phyloP scores from a whole-genome alignment of 2,888 invertebrate species.

The Folsomia candida region DNA sequence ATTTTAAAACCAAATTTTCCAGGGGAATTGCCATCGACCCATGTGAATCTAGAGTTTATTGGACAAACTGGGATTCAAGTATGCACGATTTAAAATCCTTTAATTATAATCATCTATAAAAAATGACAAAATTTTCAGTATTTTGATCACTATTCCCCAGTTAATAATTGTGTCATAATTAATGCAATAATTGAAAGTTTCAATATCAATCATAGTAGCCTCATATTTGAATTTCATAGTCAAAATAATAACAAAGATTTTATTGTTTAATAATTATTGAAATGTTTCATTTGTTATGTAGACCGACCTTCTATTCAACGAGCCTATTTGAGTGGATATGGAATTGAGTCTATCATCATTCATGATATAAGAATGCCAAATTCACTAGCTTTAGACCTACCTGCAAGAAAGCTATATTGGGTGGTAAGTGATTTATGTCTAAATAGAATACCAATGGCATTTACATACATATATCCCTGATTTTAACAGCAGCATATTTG shows the following conservation, averaged over 20 bases:
- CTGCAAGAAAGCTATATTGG: constrained; percentile 76
- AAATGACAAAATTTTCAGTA: no score
- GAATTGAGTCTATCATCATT: constrained; percentile 68
- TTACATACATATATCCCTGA: no score
- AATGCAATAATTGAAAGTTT: no score
- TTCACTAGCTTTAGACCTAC: constrained; percentile 74
- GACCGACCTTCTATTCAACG: constrained; percentile 87
- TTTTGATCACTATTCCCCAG: no score
- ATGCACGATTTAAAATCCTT: constrained; percentile 20
- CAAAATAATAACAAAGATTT: no score
- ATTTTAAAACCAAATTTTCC: no score
- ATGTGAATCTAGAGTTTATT: constrained; percentile 60
- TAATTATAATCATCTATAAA: constrained; percentile 1
- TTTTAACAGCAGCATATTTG: no score
- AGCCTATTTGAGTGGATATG: constrained; percentile 67
- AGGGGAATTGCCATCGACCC: constrained; percentile 70
- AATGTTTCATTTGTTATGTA: constrained; percentile 64
- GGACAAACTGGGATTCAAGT: constrained; percentile 46
- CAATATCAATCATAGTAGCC: no score
- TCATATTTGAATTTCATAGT: no score
- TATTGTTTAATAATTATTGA: background rate
- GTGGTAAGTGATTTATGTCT: constrained; percentile 54
- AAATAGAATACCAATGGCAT: no score
- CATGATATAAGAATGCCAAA: constrained; percentile 83
- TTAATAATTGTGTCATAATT: no score